Percentiles rank a stretch among this genome's conserved stretches.
Evolutionary conservation across 2,888 invertebrate species (phyloP).

Genomic region (Drosophila meridiana): DNA sequence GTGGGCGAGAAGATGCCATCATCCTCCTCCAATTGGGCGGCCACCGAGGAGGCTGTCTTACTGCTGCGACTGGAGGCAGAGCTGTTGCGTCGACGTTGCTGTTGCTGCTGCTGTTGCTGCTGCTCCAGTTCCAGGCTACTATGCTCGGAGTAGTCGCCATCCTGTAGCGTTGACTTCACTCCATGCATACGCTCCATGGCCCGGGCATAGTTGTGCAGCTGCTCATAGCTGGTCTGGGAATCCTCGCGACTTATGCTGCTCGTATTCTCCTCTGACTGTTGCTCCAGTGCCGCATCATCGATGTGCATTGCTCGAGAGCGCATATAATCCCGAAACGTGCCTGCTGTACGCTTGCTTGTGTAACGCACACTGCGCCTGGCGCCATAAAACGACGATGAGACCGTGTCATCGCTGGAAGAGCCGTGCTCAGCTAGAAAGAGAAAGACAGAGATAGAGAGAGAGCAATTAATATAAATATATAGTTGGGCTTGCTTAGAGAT

Average conservation of each 20-base stretch:
- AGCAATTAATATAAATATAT: background rate
- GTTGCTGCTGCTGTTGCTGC: slow-evolving; percentile 52
- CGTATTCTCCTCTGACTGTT: slow-evolving; percentile 82
- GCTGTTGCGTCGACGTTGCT: slow-evolving; percentile 48
- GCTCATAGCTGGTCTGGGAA: slow-evolving; percentile 80
- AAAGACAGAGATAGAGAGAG: background rate
- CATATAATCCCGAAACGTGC: slow-evolving; percentile 84
- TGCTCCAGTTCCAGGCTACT: slow-evolving; percentile 62
- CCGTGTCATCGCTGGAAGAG: slow-evolving; percentile 85
- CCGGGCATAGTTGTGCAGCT: slow-evolving; percentile 85
- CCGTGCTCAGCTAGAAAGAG: slow-evolving; percentile 72
- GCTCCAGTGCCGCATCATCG: slow-evolving; percentile 80
- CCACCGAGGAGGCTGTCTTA: slow-evolving; percentile 52
- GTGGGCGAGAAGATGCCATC: slow-evolving; percentile 80
- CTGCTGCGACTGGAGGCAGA: slow-evolving; percentile 68
- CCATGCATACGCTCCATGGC: slow-evolving; percentile 87
- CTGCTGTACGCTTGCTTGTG: slow-evolving; percentile 85
- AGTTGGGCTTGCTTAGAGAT: background rate
- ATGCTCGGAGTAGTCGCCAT: slow-evolving; percentile 83
- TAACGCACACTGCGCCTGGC: slow-evolving; percentile 85
- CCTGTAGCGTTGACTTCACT: slow-evolving; percentile 83
- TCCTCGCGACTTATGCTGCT: slow-evolving; percentile 82
- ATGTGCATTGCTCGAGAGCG: slow-evolving; percentile 84
- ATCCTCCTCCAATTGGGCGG: slow-evolving; percentile 70
- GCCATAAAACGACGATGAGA: slow-evolving; percentile 85